Evolutionary conservation across 2,888 invertebrate species (phyloP).

Genomic region (Scrobipalpa costella): DNA sequence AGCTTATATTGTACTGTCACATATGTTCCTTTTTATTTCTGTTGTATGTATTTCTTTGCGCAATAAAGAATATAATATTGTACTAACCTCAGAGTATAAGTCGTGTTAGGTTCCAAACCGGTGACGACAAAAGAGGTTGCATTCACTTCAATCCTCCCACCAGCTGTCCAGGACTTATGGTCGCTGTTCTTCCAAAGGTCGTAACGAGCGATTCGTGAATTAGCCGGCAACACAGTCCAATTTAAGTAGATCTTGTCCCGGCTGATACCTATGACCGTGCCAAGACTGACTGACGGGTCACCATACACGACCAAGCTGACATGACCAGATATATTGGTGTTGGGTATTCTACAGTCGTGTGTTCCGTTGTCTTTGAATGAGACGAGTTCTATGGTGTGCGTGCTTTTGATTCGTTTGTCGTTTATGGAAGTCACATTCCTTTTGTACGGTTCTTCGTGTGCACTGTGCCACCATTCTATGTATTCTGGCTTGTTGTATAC

Average conservation of each 20-base stretch:
- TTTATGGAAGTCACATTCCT: constrained; percentile 19
- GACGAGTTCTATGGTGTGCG: constrained; percentile 66
- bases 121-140: constrained; percentile 85
- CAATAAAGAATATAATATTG: no score
- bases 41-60: no score
- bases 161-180: not conserved
- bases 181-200: constrained; percentile 42
- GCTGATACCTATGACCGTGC: constrained; percentile 88
- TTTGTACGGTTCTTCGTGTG: constrained; percentile 25
- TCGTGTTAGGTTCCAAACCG: constrained; percentile 83
- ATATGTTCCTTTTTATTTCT: no score
- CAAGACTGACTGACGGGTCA: constrained; percentile 85
- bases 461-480: constrained; percentile 64
- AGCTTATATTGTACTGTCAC: no score
- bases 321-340: constrained; percentile 63
- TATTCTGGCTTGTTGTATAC: constrained; percentile 48
- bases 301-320: constrained; percentile 83
- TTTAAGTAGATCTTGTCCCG: constrained; percentile 88
- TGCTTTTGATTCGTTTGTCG: constrained; percentile 72
- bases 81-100: constrained; percentile 84
- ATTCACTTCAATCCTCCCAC: constrained; percentile 80
- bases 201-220: constrained; percentile 84
- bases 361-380: constrained; percentile 86
- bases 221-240: constrained; percentile 90
- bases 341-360: constrained; percentile 62